Conservation (phyloP, 1,140 invertebrate species). For the Chironomus striatipennis region DNA sequence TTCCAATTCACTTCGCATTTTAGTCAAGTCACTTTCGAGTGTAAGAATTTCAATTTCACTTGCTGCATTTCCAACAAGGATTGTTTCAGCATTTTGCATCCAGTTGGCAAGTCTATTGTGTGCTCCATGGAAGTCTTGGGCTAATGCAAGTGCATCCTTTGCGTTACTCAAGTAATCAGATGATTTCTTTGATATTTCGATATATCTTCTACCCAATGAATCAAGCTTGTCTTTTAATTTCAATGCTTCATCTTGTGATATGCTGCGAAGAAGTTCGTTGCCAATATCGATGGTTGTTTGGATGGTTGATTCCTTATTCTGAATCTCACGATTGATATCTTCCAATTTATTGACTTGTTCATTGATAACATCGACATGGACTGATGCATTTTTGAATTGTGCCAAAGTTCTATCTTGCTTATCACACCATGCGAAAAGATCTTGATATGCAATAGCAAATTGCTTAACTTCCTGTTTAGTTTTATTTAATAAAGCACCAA, state of each 20-base stretch:
- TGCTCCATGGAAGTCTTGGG: conserved; percentile 86
- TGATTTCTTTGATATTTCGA: conserved; percentile 74
- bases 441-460: conserved; percentile 83
- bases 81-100: conserved; percentile 85
- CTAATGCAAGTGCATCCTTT: conserved; percentile 80
- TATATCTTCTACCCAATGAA: conserved; percentile 78
- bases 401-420: conserved; percentile 72
- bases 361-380: conserved; percentile 82
- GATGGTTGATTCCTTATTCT: conserved; percentile 73
- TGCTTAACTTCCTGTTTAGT: conserved; percentile 77
- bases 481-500: conserved; percentile 66
- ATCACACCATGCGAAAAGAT: conserved; percentile 89
- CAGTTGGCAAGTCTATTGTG: conserved; percentile 82
- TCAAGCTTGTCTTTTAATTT: conserved; percentile 91
- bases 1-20: conserved; percentile 80
- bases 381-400: conserved; percentile 71
- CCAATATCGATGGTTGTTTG: conserved; percentile 83
- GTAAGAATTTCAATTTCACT: conserved; percentile 73
- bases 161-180: conserved; percentile 79
- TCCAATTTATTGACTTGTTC: conserved; percentile 88
- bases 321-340: conserved; percentile 80
- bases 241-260: conserved; percentile 84
- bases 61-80: conserved; percentile 74
- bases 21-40: conserved; percentile 73
- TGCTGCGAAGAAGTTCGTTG: conserved; percentile 88